Evolutionary conservation across 2,888 invertebrate genomes (phyloP).

Genomic region (Hydrotaea diabolus): DNA sequence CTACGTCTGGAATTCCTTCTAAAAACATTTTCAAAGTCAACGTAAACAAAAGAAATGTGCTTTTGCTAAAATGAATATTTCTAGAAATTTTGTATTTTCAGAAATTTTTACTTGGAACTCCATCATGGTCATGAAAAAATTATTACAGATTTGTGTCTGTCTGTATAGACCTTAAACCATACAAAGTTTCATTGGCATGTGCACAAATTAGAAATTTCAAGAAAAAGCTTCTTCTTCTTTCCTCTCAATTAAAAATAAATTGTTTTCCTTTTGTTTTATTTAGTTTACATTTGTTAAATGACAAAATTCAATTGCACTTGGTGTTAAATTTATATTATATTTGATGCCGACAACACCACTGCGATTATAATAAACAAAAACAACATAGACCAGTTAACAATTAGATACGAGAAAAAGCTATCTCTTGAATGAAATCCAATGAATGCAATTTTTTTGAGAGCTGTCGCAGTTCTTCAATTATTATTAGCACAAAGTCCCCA

Average conservation of each 20-base stretch:
- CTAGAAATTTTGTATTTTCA: constrained; percentile 33
- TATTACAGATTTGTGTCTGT: no score
- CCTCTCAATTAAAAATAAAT: background rate
- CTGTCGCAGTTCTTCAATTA: constrained; percentile 9
- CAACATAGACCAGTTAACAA: background rate
- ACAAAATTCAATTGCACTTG: constrained; percentile 28
- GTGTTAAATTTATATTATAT: no score
- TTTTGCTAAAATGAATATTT: constrained; percentile 42
- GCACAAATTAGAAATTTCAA: background rate
- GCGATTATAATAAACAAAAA: no score
- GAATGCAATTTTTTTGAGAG: background rate
- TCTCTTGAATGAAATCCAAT: constrained; percentile 60
- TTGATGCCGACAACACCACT: no score
- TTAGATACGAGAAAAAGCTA: constrained; percentile 31
- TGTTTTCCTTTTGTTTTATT: constrained; percentile 34
- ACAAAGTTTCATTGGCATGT: background rate
- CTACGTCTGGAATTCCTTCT: background rate
- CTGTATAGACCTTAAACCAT: no score
- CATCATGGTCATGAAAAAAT: background rate
- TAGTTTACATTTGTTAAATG: constrained; percentile 55
- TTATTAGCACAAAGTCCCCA: constrained; percentile 47
- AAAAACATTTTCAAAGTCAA: constrained; percentile 36
- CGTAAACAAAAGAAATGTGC: constrained; percentile 47
- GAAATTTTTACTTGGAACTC: background rate
- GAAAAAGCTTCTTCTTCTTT: background rate